Conservation (phyloP, 1,140 invertebrate genomes). For the Bursaphelenchus mucronatus region DNA sequence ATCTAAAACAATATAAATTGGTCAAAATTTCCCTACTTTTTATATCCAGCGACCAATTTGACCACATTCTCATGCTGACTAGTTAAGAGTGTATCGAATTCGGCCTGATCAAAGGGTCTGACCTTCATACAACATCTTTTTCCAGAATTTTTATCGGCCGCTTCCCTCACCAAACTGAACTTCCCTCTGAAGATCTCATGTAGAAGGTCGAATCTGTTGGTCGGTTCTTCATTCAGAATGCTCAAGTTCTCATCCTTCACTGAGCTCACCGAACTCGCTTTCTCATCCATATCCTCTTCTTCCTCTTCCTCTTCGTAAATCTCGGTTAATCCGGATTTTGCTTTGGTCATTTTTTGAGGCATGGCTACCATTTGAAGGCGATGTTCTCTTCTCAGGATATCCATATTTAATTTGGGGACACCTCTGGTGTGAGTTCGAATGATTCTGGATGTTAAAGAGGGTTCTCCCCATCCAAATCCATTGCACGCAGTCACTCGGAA, state of each 20-base stretch:
- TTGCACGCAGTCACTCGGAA: conserved; percentile 84
- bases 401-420: conserved; percentile 55
- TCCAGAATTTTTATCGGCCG: conserved; percentile 53
- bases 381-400: conserved; percentile 38
- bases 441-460: conserved; percentile 63
- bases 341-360: conserved; percentile 38
- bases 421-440: conserved; percentile 56
- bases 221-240: conserved; percentile 41
- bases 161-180: conserved; percentile 53
- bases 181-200: conserved; percentile 52
- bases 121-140: conserved; percentile 43
- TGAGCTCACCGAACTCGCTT: conserved; percentile 24
- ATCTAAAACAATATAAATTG: conserved; percentile 29
- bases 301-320: conserved; percentile 56
- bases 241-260: background rate
- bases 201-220: conserved; percentile 48
- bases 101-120: conserved; percentile 28
- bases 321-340: conserved; percentile 41
- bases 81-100: conserved; percentile 49
- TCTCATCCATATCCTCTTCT: conserved; percentile 32
- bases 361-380: conserved; percentile 49
- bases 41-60: conserved; percentile 49
- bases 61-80: conserved; percentile 59
- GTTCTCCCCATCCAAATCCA: conserved; percentile 71
- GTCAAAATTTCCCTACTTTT: conserved; percentile 22